A percentile compares a stretch with the other conserved stretches of the same genome.
Evolutionary conservation across 1,140 invertebrate species (phyloP).

Genomic region (Tenebrio molitor): DNA sequence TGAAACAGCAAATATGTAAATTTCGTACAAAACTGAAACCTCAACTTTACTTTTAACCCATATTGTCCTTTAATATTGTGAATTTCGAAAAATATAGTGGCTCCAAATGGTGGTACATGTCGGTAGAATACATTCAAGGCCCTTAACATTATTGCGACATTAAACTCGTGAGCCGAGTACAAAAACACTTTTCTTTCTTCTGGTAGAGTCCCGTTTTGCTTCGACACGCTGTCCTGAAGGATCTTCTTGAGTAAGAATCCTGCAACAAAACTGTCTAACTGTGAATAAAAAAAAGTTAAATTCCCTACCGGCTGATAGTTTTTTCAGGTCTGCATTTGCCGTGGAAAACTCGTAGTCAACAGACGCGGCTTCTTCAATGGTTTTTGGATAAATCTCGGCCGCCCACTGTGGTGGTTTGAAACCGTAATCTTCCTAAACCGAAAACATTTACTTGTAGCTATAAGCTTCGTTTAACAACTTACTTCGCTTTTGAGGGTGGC

Average conservation of each 20-base stretch:
- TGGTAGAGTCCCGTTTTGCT: slow-evolving; percentile 14
- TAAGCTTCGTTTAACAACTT: neutral
- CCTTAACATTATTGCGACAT: slow-evolving; percentile 51
- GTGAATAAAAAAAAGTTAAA: no score
- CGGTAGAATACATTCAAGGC: slow-evolving; percentile 51
- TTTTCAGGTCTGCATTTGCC: slow-evolving; percentile 37
- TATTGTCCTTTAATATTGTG: slow-evolving; percentile 51
- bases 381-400: slow-evolving; percentile 35
- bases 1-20: slow-evolving; percentile 11
- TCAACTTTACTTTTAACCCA: slow-evolving; percentile 49
- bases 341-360: slow-evolving; percentile 50
- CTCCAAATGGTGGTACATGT: slow-evolving; percentile 56
- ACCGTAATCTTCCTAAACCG: slow-evolving; percentile 51
- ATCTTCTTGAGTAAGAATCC: slow-evolving; percentile 48
- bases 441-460: neutral
- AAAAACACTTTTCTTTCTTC: slow-evolving; percentile 44
- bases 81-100: slow-evolving; percentile 55
- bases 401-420: slow-evolving; percentile 52
- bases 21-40: neutral
- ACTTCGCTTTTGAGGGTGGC: slow-evolving; percentile 21
- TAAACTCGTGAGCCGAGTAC: slow-evolving; percentile 57
- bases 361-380: slow-evolving; percentile 46
- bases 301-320: no score
- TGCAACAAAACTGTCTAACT: no score
- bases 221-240: slow-evolving; percentile 33